Base-by-base conservation (phyloP, 2,888 invertebrate genomes). In the Dryocosmus kuriphilus region DNA sequence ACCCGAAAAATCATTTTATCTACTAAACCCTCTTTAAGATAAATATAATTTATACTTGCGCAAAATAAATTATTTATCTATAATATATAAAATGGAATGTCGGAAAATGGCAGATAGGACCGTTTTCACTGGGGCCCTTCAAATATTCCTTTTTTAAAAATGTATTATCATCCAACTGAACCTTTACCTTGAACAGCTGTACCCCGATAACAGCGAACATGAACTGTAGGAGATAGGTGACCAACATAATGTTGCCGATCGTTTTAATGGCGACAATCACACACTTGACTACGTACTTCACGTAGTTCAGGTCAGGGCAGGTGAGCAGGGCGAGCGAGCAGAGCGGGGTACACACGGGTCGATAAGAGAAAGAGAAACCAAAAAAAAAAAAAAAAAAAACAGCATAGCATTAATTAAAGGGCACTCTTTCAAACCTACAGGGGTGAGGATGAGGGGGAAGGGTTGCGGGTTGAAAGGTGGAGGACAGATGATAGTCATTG, bases 191-290 rank as follows among this genome's bases (percentile, higher is more conserved):
- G 95, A 99, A 99, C 90, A 99, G 96, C 94, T 99, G 99, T 93
- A 99, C 99, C 94, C 99, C 99, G 93, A 99, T 99, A 93, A 99
- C 99, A 94, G 99, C 99, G 93, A 99, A 99, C 99, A 99, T 99
- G 95, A 99, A 99, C 95, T 99, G 98, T 93, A 99, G 97, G 93
- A 99, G 97, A 95, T 98, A 98, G 92, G 99, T 99, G 94, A 99
- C 99, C 96, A 99, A 95, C 96, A 99, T 98, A 94, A 99, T 99
- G 96, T 99, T 99, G 93, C 99, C 99, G 94, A 98, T 98, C 92
- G 98, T 98, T 95, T 98, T 98, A 93, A 98, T 97, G 91, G 98
- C 98, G 94, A 98, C 98, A 94, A 98, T 98, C 94, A 98, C 99
- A 95, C 99, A 99, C 95, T 99, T 99, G 92, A 99, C 99, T 94